Percentiles rank a stretch among this genome's conserved stretches.
These are phyloP conservation scores for Bungarus multicinctus DNA, from an alignment of 2,113 vertebrate species.

Conservation along the genomic window DNA sequence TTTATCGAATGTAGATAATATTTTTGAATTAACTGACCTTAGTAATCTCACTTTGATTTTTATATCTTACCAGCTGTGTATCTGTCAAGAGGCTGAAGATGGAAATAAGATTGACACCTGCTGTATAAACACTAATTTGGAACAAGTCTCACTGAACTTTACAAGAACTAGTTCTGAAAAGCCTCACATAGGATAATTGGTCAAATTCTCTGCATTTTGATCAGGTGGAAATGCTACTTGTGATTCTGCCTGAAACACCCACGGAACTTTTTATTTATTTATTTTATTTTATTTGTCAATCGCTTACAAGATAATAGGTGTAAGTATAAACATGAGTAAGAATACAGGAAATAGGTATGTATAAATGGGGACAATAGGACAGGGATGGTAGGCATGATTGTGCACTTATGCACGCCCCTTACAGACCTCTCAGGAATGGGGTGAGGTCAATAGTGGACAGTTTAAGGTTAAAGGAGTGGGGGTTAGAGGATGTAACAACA, in stretches of 20 bases:
- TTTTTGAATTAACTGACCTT: not conserved
- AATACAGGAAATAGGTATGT: too few relatives aligned
- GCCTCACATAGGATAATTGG: not conserved
- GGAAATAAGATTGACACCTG: not conserved
- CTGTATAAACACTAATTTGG: not conserved
- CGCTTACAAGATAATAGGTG: too few relatives aligned
- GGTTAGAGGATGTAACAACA: too few relatives aligned
- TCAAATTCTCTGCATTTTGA: not conserved
- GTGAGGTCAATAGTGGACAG: too few relatives aligned
- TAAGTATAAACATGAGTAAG: too few relatives aligned
- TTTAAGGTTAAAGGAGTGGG: too few relatives aligned
- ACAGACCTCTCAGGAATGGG: too few relatives aligned
- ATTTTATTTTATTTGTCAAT: too few relatives aligned
- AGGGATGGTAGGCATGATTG: too few relatives aligned
- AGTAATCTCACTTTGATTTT: not conserved
- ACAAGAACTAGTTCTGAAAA: not conserved
- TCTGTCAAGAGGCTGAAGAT: not conserved
- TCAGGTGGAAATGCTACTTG: not conserved
- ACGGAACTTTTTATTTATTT: too few relatives aligned
- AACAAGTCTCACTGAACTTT: not conserved
- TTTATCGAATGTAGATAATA: not conserved
- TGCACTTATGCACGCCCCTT: too few relatives aligned
- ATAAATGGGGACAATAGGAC: too few relatives aligned
- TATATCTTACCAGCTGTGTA: not conserved
- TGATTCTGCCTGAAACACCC: not conserved